Conservation (phyloP, 2,888 invertebrate genomes). For the Caenorhabditis angaria region DNA sequence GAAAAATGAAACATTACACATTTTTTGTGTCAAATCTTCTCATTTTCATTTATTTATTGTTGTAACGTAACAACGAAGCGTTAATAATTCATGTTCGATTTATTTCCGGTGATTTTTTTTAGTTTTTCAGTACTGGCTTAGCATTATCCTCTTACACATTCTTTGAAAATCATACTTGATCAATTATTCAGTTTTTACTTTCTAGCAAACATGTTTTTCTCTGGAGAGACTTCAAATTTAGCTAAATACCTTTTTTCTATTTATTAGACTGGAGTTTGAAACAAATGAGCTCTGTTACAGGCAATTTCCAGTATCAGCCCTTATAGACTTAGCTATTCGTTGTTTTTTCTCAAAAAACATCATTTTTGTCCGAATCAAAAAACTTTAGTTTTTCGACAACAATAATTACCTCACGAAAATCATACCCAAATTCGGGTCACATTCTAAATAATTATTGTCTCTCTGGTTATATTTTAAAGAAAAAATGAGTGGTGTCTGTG, state of each 20-base stretch:
- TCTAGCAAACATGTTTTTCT: background rate
- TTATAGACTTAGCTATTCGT: too few relatives aligned
- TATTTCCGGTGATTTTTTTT: background rate
- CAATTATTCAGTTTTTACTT: too few relatives aligned
- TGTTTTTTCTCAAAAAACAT: too few relatives aligned
- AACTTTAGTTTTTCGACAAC: background rate
- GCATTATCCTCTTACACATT: background rate
- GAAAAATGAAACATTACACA: background rate
- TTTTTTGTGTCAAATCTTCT: background rate
- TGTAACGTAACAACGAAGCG: background rate
- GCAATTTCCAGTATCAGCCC: too few relatives aligned
- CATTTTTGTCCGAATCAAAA: background rate
- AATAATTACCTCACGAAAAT: too few relatives aligned
- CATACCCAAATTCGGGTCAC: too few relatives aligned
- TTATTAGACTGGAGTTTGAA: too few relatives aligned
- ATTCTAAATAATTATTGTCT: background rate
- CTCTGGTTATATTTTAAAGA: too few relatives aligned
- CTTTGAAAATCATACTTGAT: too few relatives aligned
- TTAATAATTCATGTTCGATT: background rate
- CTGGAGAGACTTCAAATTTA: background rate
- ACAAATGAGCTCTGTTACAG: too few relatives aligned
- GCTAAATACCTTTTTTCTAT: too few relatives aligned
- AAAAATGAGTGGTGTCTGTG: background rate
- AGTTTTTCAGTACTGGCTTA: background rate
- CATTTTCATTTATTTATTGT: background rate